Evolutionary conservation across 1,140 invertebrate species (phyloP), one percentile per base, ranked within the genome.

Genomic region (Agrilus planipennis): DNA sequence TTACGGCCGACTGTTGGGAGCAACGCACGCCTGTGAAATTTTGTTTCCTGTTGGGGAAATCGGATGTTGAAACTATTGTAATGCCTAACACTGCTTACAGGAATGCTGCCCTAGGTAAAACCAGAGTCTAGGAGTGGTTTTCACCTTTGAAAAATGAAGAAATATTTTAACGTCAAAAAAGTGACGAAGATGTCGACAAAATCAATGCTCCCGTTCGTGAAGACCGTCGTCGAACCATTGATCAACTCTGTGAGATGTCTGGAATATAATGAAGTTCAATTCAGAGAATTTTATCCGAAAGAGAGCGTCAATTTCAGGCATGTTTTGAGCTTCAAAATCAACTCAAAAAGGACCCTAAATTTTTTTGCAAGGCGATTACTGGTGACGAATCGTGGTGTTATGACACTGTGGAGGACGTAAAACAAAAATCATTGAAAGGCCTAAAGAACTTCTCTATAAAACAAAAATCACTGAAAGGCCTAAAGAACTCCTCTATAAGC

Each of bases 11-110:
- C 18, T 37, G 4, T 5, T 17, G 20, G 4, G 18, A 37, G 18
- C 20, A 22, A 37, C 23, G 22, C 35, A 17, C 23, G 12, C 19
- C 23, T 5, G 12, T 37, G 18, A 37, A 37, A 23, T 22, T 23
- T 37, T 37, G 20, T 22, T 37, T 34, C 32, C 32, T 37, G 35
- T 22, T 37, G 3, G 5, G 35, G 18, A 22, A 37, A 37, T 3
- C 10, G 10, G 9, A 9, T 7, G 9, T 4, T 12, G 23, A 37
- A 37, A 23, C 35, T 9, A 18, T 27, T 37, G 23, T 37, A 16
- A 37, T n/a, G 35, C 18, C 23, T 4, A 22, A 37, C 6, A 37
- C 35, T 7, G 20, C 35, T 37, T 37, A 37, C 17, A 18, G 18
- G 18, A 21, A 37, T 6, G 35, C 20, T 27, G 23, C 20, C 15